Base-by-base conservation (phyloP, 2,797 vertebrate genomes). In the Onychomys leucogaster region DNA sequence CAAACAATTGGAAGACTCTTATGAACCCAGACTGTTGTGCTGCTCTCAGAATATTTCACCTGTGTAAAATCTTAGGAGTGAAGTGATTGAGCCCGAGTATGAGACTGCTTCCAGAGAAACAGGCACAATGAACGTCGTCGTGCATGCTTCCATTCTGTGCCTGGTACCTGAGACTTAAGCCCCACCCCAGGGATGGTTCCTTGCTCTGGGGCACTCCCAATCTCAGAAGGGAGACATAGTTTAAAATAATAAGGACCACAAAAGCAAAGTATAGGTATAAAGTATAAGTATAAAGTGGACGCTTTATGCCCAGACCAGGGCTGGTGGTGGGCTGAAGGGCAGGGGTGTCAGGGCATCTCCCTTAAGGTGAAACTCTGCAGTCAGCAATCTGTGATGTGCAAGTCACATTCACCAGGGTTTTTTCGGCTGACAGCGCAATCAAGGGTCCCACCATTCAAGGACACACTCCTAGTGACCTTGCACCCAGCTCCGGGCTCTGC, bases 21-120 rank as follows among this genome's bases (percentile, higher is more conserved):
- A 7, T 23, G 4, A 29, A 67, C 81, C 43, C 49, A 83, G 94
- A 61, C 21, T 63, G 55, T 91, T 81, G 94, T 59, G 55, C 67
- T 93, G 84, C 91, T 91, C 71, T 91, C 71, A 73, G 82, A 94
- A 43, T 80, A 41, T 87, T 89, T 97, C 65, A 55, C 67, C 80
- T 55, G 52, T 52, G 43, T 63, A 52, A 95, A 81, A 94, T 52
- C 43, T 86, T 67, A 16, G 57, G 43, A 32, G 52, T 43, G 43
- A 91, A 67, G 59, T 81, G 23, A 89, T 19, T 16, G 75, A 84
- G 27, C 57, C 86, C 10, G 11, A 29, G 6, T 29, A 43, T 23
- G 41, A 76, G 76, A n/a, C n/a, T 23, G 27, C 49, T 29, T 86
- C 69, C 49, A 83, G 95, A 52, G 71, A 46, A n/a, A 61, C 16